Conservation (phyloP, 2,888 invertebrate genomes). For the Epinotia brunnichana region DNA sequence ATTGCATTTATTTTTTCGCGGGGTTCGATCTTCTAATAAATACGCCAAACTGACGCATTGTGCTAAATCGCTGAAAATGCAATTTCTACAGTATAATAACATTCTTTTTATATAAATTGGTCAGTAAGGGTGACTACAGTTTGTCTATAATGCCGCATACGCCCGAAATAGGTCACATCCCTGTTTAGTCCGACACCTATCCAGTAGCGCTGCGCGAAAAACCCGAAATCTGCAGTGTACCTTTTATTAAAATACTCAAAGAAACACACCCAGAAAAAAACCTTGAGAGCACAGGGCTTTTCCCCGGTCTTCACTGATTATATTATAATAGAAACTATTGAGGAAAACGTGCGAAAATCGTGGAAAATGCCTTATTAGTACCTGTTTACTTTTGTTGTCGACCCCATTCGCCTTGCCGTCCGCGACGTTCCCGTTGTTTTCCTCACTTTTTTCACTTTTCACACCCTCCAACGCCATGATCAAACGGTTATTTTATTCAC, state of each 20-base stretch:
- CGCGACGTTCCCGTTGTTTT: slow-evolving; percentile 80
- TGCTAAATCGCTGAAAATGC: slow-evolving; percentile 7
- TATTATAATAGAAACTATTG: slow-evolving; percentile 45
- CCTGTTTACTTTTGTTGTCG: slow-evolving; percentile 85
- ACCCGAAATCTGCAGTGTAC: slow-evolving; percentile 52
- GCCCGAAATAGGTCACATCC: slow-evolving; percentile 78
- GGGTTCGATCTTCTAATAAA: not conserved
- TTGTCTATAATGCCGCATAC: slow-evolving; percentile 55
- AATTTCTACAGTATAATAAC: slow-evolving; percentile 26
- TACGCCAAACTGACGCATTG: slow-evolving; percentile 12
- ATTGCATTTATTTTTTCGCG: slow-evolving; percentile 10
- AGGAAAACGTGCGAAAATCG: slow-evolving; percentile 55
- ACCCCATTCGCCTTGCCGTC: slow-evolving; percentile 83
- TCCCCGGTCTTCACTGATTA: slow-evolving; percentile 15
- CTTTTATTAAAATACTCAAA: slow-evolving; percentile 37
- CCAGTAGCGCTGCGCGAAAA: slow-evolving; percentile 71
- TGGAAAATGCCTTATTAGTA: slow-evolving; percentile 63
- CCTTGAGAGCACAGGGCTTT: not conserved
- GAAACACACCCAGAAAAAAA: slow-evolving; percentile 44
- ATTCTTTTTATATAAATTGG: slow-evolving; percentile 38
- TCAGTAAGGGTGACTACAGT: slow-evolving; percentile 24
- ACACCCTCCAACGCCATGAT: slow-evolving; percentile 83
- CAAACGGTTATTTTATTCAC: slow-evolving; percentile 75
- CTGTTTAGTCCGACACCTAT: slow-evolving; percentile 69
- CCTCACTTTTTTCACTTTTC: slow-evolving; percentile 82